Percentiles rank a stretch among this genome's conserved stretches.
phyloP scores from a whole-genome alignment of 2,113 vertebrate species.

The Craseonycteris thonglongyai region DNA sequence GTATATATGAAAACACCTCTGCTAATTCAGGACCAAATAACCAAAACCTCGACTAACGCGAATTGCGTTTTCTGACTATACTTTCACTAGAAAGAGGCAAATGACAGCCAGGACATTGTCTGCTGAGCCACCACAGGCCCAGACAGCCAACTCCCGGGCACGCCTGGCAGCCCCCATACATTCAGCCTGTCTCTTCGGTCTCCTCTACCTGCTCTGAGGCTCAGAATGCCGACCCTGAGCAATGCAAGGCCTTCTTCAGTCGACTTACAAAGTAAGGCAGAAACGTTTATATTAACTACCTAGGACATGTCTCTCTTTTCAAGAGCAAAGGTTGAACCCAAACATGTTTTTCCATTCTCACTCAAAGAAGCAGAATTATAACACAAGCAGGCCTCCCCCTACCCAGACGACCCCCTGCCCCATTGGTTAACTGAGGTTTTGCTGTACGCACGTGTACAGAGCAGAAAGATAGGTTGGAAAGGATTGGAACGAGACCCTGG shows the following conservation, averaged over 20 bases:
- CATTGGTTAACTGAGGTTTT: conserved; percentile 32
- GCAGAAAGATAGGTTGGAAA: conserved; percentile 29
- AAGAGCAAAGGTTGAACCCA: conserved; percentile 5
- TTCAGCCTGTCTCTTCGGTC: conserved; percentile 46
- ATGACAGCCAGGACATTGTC: background rate
- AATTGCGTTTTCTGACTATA: conserved; percentile 9
- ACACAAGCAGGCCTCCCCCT: background rate
- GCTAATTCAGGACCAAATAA: conserved; percentile 32
- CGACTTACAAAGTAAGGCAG: conserved; percentile 57
- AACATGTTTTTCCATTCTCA: background rate
- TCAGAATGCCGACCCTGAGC: conserved; percentile 47
- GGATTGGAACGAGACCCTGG: background rate
- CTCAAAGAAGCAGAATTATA: background rate
- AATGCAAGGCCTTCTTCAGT: conserved; percentile 17
- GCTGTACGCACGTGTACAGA: background rate
- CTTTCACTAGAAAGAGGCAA: conserved; percentile 40
- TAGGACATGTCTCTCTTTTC: background rate
- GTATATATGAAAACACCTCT: conserved; percentile 57
- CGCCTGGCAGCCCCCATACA: background rate
- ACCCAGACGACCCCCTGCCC: conserved; percentile 63
- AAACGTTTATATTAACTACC: conserved; percentile 38
- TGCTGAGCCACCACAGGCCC: background rate
- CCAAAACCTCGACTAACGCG: background rate
- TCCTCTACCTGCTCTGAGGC: conserved; percentile 35
- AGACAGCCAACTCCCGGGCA: background rate